These are phyloP conservation scores for Platysternon megacephalum DNA, from an alignment of 2,113 vertebrate genomes.

Conservation along the genomic window DNA sequence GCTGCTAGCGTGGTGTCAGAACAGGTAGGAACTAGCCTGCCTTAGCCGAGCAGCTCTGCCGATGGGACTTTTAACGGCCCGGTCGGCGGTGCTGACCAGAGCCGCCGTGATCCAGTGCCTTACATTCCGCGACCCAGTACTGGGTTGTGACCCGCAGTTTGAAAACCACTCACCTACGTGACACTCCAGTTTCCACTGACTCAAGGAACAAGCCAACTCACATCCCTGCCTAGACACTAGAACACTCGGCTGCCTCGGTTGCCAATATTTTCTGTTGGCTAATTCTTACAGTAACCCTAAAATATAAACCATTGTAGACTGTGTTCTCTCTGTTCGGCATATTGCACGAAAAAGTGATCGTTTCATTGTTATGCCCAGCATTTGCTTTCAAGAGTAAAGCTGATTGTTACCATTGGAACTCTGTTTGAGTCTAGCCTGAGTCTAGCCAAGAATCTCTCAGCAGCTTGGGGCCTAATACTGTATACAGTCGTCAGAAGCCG, in stretches of 20 bases:
- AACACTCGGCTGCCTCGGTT: fast-evolving
- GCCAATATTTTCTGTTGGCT: neutral
- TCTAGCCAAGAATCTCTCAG: neutral
- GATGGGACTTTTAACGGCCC: too few species aligned
- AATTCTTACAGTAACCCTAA: neutral
- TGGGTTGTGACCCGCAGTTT: too few species aligned
- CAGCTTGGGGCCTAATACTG: neutral
- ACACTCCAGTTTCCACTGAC: neutral
- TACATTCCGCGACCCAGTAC: too few species aligned
- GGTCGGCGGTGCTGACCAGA: too few species aligned
- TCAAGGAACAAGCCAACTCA: neutral
- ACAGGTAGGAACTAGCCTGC: too few species aligned
- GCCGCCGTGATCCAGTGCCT: too few species aligned
- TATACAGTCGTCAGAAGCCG: fast-evolving
- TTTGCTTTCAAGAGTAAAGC: neutral
- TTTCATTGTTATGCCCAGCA: neutral
- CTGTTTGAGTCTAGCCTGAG: fast-evolving
- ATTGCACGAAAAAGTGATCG: neutral
- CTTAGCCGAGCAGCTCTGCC: too few species aligned
- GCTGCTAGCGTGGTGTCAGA: too few species aligned
- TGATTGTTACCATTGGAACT: neutral
- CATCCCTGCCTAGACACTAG: neutral
- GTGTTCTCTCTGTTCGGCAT: fast-evolving
- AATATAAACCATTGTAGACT: neutral
- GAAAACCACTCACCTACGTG: too few species aligned